Evolutionary conservation across 1,140 invertebrate species (phyloP).

Genomic region (Diplogasteroides magnus): DNA sequence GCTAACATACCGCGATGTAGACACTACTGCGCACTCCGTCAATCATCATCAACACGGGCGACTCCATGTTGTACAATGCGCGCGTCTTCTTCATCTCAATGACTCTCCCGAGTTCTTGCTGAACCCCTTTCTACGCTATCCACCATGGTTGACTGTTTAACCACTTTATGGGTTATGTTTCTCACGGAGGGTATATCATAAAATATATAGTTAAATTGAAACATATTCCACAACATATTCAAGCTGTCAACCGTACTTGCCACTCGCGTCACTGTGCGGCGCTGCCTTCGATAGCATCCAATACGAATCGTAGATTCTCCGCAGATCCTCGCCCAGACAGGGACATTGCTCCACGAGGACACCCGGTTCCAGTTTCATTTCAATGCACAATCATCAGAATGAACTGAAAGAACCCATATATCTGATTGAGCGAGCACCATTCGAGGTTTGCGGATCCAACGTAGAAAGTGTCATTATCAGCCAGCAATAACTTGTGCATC

Average conservation of each 20-base stretch:
- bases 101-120: too few relatives aligned
- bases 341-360: conserved; percentile 75
- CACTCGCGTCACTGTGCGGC: conserved; percentile 68
- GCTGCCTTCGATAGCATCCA: conserved; percentile 66
- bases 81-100: conserved; percentile 69
- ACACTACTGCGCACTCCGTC: conserved; percentile 64
- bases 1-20: conserved; percentile 71
- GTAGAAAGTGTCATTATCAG: conserved; percentile 67
- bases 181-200: conserved; percentile 65
- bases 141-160: too few relatives aligned
- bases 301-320: conserved; percentile 85
- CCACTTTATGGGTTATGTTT: too few relatives aligned
- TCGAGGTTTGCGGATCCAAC: conserved; percentile 67
- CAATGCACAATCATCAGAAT: too few relatives aligned
- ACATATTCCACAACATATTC: too few relatives aligned
- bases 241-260: too few relatives aligned
- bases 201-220: conserved; percentile 75
- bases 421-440: conserved; percentile 88
- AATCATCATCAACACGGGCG: conserved; percentile 69
- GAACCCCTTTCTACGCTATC: too few relatives aligned
- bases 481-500: conserved; percentile 83
- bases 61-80: conserved; percentile 66
- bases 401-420: too few relatives aligned
- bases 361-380: conserved; percentile 87
- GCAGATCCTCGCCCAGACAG: conserved; percentile 74